A percentile compares a stretch with the other conserved stretches of the same genome.
Conservation (phyloP, 2,888 invertebrate species). For the Aporophyla lueneburgensis region DNA sequence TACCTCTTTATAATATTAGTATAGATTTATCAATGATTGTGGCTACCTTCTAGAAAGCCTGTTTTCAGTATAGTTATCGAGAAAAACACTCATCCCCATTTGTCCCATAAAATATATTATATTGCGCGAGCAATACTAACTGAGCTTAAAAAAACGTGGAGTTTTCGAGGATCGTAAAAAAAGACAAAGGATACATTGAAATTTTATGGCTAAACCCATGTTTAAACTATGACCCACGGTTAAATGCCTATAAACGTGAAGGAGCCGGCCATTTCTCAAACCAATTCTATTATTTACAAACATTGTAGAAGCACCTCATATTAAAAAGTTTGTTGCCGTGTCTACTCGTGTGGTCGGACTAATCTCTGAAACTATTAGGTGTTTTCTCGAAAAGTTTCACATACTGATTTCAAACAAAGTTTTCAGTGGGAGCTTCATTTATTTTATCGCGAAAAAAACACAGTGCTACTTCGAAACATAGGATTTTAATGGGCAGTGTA, state of each 20-base stretch:
- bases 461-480: neutral
- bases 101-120: slow-evolving; percentile 43
- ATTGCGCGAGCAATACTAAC: slow-evolving; percentile 40
- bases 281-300: slow-evolving; percentile 44
- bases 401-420: slow-evolving; percentile 26
- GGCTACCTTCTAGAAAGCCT: neutral
- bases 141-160: slow-evolving; percentile 23
- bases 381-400: slow-evolving; percentile 8
- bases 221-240: slow-evolving; percentile 56
- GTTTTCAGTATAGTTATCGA: neutral
- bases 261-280: slow-evolving; percentile 20
- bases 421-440: neutral
- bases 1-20: too few species aligned
- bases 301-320: slow-evolving; percentile 23
- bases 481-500: slow-evolving; percentile 1
- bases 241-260: slow-evolving; percentile 48
- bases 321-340: slow-evolving; percentile 7
- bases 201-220: slow-evolving; percentile 50
- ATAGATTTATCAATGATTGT: neutral
- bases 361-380: slow-evolving; percentile 15
- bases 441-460: neutral
- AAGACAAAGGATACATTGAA: slow-evolving; percentile 56
- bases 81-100: slow-evolving; percentile 8
- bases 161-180: slow-evolving; percentile 43
- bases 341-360: slow-evolving; percentile 3